Evolutionary conservation across 2,888 invertebrate species (phyloP), one percentile per base, ranked within the genome.

Genomic region (Sarcophaga carnaria): DNA sequence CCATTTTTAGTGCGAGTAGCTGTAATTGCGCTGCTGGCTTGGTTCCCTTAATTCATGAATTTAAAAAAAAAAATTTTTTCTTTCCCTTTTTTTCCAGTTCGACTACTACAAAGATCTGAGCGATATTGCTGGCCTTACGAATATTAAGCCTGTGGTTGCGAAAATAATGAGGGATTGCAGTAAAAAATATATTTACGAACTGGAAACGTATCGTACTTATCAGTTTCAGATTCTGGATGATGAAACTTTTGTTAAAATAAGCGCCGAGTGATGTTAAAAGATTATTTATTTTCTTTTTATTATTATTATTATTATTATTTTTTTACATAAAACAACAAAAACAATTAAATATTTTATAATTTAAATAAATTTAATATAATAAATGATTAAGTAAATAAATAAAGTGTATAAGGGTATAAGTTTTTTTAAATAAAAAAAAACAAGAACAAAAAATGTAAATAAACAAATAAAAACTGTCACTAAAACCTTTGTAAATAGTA

Each of bases 121-220:
- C 0, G 91, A 93, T 25, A 95, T 96, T 88, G 96, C 96, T 0
- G 95, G 95, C 4, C 93, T 96, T 37, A 91, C 93, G 6, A 94
- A 95, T 3, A 94, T 97, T 4, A 96, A 96, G 0, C 94, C 95
- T 0, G 96, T 96, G 47, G 94, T 97, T 89, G 94, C 95, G 25
- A 95, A 95, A 88, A 93, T 97, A n/a, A 97, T 97, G 94, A 95
- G 95, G 90, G 95, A 95, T 90, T 95, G 96, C 91, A 94, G 95
- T 87, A 94, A 94, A 90, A 94, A 95, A 89, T 95, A 96, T 90
- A 94, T 96, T 45, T 94, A 95, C 89, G 94, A 96, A 89, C 93
- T 96, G 83, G 94, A 94, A 1, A 93, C 94, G 80, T 96, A 95
- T 91, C 94, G 96, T 79, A 93, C 95, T 80, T 95, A 95, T 89